Evolutionary conservation across 1,140 invertebrate genomes (phyloP).

Genomic region (Chrysoperla carnea): DNA sequence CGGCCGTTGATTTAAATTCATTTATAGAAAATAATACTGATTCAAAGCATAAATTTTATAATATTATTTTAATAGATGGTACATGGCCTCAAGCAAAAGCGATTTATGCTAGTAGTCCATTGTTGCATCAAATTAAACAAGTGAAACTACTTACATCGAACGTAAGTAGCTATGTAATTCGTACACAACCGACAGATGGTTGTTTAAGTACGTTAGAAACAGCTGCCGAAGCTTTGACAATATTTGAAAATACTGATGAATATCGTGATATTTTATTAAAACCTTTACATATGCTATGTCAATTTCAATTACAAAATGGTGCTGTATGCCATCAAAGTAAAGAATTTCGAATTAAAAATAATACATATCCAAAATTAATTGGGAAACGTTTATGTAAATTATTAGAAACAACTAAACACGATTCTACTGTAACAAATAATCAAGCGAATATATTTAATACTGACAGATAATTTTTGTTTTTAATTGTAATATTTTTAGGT

Average conservation of each 20-base stretch:
- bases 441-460: too few species aligned
- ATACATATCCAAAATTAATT: conserved; percentile 66
- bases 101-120: conserved; percentile 56
- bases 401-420: conserved; percentile 11
- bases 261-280: conserved; percentile 50
- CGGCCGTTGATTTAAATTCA: conserved; percentile 40
- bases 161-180: conserved; percentile 75
- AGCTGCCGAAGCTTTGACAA: conserved; percentile 61
- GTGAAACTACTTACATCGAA: conserved; percentile 56
- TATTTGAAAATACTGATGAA: conserved; percentile 50
- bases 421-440: too few species aligned
- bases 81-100: conserved; percentile 89
- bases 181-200: conserved; percentile 81
- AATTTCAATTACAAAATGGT: conserved; percentile 74
- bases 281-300: conserved; percentile 67
- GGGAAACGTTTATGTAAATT: conserved; percentile 53
- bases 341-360: conserved; percentile 71
- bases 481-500: too few species aligned
- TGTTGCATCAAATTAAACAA: conserved; percentile 42
- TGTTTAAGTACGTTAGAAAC: conserved; percentile 85
- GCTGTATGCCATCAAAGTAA: conserved; percentile 87
- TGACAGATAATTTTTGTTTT: too few species aligned
- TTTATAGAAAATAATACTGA: conserved; percentile 15
- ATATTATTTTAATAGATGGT: conserved; percentile 76
- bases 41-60: conserved; percentile 31